Evolutionary conservation across 30 jellyfish, hydroid and myxozoan genomes (phyloP).

Genomic region (Turritopsis rubra): DNA sequence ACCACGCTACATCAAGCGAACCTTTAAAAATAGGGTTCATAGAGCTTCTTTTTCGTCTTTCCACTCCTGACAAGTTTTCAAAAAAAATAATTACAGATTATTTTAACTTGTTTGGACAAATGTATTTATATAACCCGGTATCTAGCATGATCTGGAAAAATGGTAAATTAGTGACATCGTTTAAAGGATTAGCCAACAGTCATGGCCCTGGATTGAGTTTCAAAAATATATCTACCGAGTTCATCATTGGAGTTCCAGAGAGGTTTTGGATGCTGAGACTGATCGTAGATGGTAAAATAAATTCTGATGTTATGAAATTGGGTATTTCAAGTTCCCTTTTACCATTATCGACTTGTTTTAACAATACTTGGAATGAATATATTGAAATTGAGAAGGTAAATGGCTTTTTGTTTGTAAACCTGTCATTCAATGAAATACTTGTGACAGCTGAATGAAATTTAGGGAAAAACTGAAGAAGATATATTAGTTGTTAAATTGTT

Average conservation of each 20-base stretch:
- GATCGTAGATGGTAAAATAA: background rate
- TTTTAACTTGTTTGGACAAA: background rate
- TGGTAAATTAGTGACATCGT: background rate
- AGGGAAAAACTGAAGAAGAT: too few relatives aligned
- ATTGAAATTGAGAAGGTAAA: background rate
- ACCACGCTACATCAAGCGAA: background rate
- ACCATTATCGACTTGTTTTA: background rate
- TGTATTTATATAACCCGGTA: background rate
- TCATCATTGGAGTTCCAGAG: background rate
- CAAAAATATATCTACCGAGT: background rate
- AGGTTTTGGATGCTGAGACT: background rate
- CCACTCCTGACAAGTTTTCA: background rate
- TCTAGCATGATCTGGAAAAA: background rate
- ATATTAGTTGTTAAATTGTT: background rate
- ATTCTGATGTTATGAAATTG: background rate
- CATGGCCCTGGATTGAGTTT: background rate
- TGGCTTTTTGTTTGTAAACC: background rate
- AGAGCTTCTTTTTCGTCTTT: background rate
- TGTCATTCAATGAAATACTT: background rate
- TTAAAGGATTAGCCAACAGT: background rate
- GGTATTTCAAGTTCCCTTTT: background rate
- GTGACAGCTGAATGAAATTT: too few relatives aligned
- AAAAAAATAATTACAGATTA: background rate
- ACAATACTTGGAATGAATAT: background rate
- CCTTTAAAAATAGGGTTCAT: background rate